phyloP scores from a whole-genome alignment of 2,888 invertebrate species.

The Melanchra persicariae region DNA sequence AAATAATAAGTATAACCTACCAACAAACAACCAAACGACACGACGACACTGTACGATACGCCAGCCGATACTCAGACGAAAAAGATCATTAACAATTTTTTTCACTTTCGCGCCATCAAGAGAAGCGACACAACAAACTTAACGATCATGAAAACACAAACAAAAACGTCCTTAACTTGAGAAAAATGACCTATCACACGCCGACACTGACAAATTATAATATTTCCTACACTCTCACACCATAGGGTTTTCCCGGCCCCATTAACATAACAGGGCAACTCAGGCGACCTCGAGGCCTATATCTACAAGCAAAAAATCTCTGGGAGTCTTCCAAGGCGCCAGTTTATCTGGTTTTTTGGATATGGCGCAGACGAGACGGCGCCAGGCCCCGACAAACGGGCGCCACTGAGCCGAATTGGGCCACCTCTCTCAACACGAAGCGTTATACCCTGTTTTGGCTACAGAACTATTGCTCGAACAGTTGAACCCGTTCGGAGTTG shows the following conservation, averaged over 20 bases:
- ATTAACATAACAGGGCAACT: constrained; percentile 83
- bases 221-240: constrained; percentile 78
- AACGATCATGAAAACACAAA: constrained; percentile 56
- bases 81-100: constrained; percentile 13
- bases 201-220: constrained; percentile 87
- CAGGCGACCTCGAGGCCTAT: constrained; percentile 86
- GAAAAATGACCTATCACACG: constrained; percentile 78
- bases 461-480: constrained; percentile 45
- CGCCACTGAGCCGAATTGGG: constrained; percentile 79
- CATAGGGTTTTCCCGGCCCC: constrained; percentile 84
- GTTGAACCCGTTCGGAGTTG: constrained; percentile 41
- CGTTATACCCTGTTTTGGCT: constrained; percentile 57
- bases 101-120: constrained; percentile 43
- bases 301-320: constrained; percentile 87
- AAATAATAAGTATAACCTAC: background rate
- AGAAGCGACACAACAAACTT: constrained; percentile 40
- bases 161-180: constrained; percentile 65
- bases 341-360: constrained; percentile 75
- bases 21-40: background rate
- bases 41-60: background rate
- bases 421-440: constrained; percentile 51
- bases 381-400: constrained; percentile 80
- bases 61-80: background rate
- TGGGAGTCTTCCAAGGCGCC: constrained; percentile 88
- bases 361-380: constrained; percentile 87